Percentiles rank a stretch among this genome's conserved stretches.
Conservation (phyloP, 2,888 invertebrate species). For the Drosophila siamana region DNA sequence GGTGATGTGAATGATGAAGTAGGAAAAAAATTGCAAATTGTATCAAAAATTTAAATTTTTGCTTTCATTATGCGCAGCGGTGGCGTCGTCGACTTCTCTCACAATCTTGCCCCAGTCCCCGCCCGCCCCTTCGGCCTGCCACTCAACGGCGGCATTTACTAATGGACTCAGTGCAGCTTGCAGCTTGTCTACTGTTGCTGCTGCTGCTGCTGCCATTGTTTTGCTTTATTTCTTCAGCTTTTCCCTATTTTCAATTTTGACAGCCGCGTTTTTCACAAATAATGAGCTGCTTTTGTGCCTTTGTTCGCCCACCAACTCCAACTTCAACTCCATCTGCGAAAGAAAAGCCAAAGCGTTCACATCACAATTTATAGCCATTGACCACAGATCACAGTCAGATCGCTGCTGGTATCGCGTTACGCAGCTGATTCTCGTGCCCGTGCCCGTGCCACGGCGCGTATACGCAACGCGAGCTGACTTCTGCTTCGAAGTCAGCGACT, state of each 20-base stretch:
- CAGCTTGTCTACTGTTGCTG: constrained; percentile 32
- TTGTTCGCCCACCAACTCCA: constrained; percentile 38
- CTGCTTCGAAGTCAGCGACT: too few relatives aligned
- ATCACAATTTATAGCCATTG: constrained; percentile 67
- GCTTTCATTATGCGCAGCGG: constrained; percentile 76
- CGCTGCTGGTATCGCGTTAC: constrained; percentile 3
- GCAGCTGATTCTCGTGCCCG: constrained; percentile 40
- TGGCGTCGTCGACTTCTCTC: constrained; percentile 45
- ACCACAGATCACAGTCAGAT: constrained; percentile 36
- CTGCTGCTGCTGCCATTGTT: constrained; percentile 56
- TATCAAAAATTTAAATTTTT: constrained; percentile 83
- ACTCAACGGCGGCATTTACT: constrained; percentile 55
- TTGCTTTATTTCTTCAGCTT: constrained; percentile 63
- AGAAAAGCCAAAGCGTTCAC: constrained; percentile 52
- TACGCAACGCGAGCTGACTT: constrained; percentile 43
- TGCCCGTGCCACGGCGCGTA: constrained; percentile 50
- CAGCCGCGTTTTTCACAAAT: constrained; percentile 79
- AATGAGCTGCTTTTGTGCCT: constrained; percentile 77
- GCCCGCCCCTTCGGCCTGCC: constrained; percentile 20
- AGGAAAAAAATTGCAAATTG: constrained; percentile 81
- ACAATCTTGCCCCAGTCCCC: constrained; percentile 21
- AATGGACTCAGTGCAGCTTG: constrained; percentile 60
- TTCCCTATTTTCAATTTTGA: constrained; percentile 79
- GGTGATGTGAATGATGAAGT: constrained; percentile 72
- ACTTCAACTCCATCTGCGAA: not conserved